Base-by-base conservation (phyloP, 1,140 invertebrate species). In the Drosophila mojavensis region DNA sequence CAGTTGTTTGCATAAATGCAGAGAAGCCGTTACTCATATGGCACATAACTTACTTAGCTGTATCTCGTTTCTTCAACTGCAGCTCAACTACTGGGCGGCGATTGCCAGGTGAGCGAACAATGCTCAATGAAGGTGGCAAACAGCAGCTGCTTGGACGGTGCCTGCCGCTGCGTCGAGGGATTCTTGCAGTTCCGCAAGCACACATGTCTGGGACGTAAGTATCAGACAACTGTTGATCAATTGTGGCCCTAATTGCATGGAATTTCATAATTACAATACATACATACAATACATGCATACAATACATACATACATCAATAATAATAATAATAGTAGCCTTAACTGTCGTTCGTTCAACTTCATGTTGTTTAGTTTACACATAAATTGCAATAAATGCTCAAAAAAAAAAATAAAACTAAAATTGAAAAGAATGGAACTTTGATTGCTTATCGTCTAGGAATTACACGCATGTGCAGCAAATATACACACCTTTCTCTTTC, bases 161-260 rank as follows among this genome's bases (percentile, higher is more conserved):
- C 94, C 33, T 97, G 97, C 92, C 94, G 95, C 28, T 98, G 97
- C 92, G 94, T 95, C 51, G 95, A 96, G 78, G 96, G 96, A 60
- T 96, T 95, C 93, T 93, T 97, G 48, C 96, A 97, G 84, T 97
- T 97, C 93, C 94, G 97, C 79, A 95, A 96, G 90, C 97, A 98
- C 91, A 97, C 97, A 26, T 98, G 97, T 93, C 94, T 98, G 36
- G 94, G 95, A 91, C 96, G 97, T 98, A 94, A 97, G 97, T 96
- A 91, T 81, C 81, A 73, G 77, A 60, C 79, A 75, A 66, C 56
- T 50, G 69, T 78, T 68, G 79, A 78, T 54, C 83, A 86, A 79
- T 75, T 83, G 58, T 89, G 83, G 83, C 84, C 85, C 74, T 86
- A 79, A 82, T 85, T 65, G 70, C 75, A 83, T 69, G 73, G 77